Evolutionary conservation across 23 tunicate genomes (phyloP), one percentile per base, ranked within the genome.

Genomic region (Trididemnum miniatum): DNA sequence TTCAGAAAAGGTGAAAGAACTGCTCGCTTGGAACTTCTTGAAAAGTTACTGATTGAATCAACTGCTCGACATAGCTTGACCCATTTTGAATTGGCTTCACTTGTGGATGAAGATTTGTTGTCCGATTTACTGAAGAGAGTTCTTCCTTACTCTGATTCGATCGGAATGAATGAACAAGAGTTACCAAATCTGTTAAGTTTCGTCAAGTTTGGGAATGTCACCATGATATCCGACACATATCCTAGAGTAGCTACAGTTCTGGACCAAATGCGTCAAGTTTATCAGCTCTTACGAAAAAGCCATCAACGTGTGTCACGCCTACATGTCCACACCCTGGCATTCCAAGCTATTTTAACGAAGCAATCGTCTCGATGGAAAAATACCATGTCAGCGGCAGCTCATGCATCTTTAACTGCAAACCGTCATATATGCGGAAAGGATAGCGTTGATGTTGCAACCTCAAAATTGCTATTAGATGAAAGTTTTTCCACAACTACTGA

Each of bases 91-190:
- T 65, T 95, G 35, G 99, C 99, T 37, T 95, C 99, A 20, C 89
- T 95, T 71, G 99, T 95, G 0, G 99, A 95, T 26, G 95, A 82
- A 71, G 36, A 50, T 0, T 75, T 95, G 38, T 23, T 95, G 71
- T 38, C 84, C 0, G 91, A 91, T 0, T 37, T 95, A 30, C 71
- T 84, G 35, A 69, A 82, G 12, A 30, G 66, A 23, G 90, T 95
- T 29, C 51, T 93, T 0, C 99, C 99, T 1, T 84, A 85, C 51
- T 80, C 89, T 44, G 96, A 95, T 51, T 95, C 99, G 0, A 65
- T 89, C 2, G 99, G 99, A n/a, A 86, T 95, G 96, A 95, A 95
- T 51, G 99, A 95, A 51, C 99, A 95, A 40, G 99, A 95, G 66
- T 72, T 95, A 1, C 96, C 99, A 0, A 95, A 95, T 59, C 34